A percentile compares a stretch with the other conserved stretches of the same genome.
These are phyloP conservation scores for Tringa solitaria DNA, from an alignment of 2,113 vertebrate genomes.

Conservation along the genomic window DNA sequence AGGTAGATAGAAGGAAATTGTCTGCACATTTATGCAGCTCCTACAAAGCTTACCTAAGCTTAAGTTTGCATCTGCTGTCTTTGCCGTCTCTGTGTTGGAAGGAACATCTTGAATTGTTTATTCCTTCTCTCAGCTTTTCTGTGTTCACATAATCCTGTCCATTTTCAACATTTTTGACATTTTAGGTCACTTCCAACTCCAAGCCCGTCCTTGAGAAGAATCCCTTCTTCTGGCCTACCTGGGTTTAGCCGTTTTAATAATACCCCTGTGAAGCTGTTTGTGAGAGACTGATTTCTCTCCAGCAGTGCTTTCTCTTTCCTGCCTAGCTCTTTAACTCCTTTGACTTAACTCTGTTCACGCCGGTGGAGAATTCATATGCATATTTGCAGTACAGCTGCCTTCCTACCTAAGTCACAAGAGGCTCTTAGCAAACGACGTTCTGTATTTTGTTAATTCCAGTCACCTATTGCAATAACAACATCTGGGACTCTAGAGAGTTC, in stretches of 20 bases:
- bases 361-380: background rate
- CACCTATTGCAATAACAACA: slow-evolving; percentile 54
- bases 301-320: background rate
- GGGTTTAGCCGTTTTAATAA: background rate
- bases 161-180: slow-evolving; percentile 15
- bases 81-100: slow-evolving; percentile 31
- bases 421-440: slow-evolving; percentile 23
- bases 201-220: slow-evolving; percentile 37
- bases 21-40: slow-evolving; percentile 42
- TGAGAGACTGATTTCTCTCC: background rate
- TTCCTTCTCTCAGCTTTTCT: slow-evolving; percentile 63
- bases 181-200: slow-evolving; percentile 42
- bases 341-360: slow-evolving; percentile 34
- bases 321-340: slow-evolving; percentile 10
- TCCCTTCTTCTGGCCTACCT: background rate
- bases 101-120: slow-evolving; percentile 59
- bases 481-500: slow-evolving; percentile 32
- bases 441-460: slow-evolving; percentile 53
- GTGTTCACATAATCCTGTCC: background rate
- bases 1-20: slow-evolving; percentile 20
- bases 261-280: background rate
- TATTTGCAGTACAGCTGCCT: background rate
- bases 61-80: slow-evolving; percentile 56
- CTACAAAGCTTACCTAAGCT: slow-evolving; percentile 64
- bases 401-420: slow-evolving; percentile 18